phyloP scores from a whole-genome alignment of 2,888 invertebrate genomes.

The Parasteatoda lunata region DNA sequence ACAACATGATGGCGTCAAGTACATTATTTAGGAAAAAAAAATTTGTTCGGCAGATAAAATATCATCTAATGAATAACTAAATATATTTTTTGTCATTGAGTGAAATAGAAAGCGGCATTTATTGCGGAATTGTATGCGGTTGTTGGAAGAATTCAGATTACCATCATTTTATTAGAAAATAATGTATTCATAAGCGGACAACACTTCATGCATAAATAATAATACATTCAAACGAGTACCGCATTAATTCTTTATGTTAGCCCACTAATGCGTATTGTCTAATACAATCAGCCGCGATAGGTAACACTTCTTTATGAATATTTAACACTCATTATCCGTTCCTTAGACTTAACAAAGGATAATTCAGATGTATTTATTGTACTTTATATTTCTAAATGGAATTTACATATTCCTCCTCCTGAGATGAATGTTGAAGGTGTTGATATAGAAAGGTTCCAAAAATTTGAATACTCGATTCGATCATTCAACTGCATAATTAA shows the following conservation, averaged over 20 bases:
- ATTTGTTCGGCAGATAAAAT: background rate
- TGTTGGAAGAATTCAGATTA: slow-evolving; percentile 14
- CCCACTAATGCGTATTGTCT: slow-evolving; percentile 49
- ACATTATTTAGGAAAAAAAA: too few relatives aligned
- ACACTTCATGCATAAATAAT: slow-evolving; percentile 44
- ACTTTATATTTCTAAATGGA: background rate
- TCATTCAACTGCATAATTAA: too few relatives aligned
- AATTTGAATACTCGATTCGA: too few relatives aligned
- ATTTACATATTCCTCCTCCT: slow-evolving; percentile 20
- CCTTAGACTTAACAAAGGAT: slow-evolving; percentile 39
- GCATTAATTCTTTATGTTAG: slow-evolving; percentile 48
- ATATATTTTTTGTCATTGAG: too few relatives aligned
- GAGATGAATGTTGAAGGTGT: background rate
- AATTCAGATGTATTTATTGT: slow-evolving; percentile 18
- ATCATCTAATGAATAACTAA: background rate
- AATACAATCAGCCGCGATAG: slow-evolving; percentile 37
- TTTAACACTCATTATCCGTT: slow-evolving; percentile 58
- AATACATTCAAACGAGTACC: slow-evolving; percentile 7
- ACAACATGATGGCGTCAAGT: too few relatives aligned
- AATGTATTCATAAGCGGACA: slow-evolving; percentile 44
- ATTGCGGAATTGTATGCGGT: background rate
- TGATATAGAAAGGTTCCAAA: too few relatives aligned
- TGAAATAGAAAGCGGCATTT: background rate
- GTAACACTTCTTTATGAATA: slow-evolving; percentile 48
- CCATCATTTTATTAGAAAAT: slow-evolving; percentile 36